A percentile compares a stretch with the other conserved stretches of the same genome.
These are phyloP conservation scores for Melipona beecheii DNA, from an alignment of 2,888 invertebrate genomes.

Conservation along the genomic window DNA sequence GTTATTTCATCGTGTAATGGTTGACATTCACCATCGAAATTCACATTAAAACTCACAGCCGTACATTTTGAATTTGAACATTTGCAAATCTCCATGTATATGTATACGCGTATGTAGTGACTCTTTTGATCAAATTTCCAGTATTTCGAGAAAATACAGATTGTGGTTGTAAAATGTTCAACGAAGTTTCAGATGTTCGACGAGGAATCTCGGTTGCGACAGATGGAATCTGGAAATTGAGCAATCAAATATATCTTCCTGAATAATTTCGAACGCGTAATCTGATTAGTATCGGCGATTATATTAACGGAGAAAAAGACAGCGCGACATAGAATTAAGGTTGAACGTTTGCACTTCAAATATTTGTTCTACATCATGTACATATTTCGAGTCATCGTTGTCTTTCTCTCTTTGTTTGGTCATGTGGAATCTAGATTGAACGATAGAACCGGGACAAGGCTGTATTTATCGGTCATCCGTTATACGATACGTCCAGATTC, in stretches of 20 bases:
- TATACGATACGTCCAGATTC: conserved; percentile 34
- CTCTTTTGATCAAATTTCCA: not conserved
- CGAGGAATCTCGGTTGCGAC: not conserved
- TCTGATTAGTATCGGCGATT: conserved; percentile 39
- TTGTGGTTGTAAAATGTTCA: not conserved
- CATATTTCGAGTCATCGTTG: conserved; percentile 47
- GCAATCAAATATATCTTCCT: not conserved
- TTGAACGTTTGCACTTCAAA: conserved; percentile 50
- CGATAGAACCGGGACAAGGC: conserved; percentile 43
- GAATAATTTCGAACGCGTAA: conserved; percentile 20
- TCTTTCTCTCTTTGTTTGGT: conserved; percentile 11
- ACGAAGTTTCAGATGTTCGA: not conserved
- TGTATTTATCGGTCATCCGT: conserved; percentile 52
- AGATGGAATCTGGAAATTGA: not conserved
- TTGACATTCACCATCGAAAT: not conserved
- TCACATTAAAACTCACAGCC: not conserved
- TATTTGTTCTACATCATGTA: conserved; percentile 14
- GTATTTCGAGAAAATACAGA: not conserved
- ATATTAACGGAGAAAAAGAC: conserved; percentile 24
- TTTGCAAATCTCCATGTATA: not conserved
- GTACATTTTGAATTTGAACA: not conserved
- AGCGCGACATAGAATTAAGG: conserved; percentile 49
- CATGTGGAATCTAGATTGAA: conserved; percentile 39
- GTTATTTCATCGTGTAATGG: not conserved
- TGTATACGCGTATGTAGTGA: not conserved